These are phyloP conservation scores for Sapayoa aenigma DNA, from an alignment of 2,113 vertebrate species.

Conservation along the genomic window DNA sequence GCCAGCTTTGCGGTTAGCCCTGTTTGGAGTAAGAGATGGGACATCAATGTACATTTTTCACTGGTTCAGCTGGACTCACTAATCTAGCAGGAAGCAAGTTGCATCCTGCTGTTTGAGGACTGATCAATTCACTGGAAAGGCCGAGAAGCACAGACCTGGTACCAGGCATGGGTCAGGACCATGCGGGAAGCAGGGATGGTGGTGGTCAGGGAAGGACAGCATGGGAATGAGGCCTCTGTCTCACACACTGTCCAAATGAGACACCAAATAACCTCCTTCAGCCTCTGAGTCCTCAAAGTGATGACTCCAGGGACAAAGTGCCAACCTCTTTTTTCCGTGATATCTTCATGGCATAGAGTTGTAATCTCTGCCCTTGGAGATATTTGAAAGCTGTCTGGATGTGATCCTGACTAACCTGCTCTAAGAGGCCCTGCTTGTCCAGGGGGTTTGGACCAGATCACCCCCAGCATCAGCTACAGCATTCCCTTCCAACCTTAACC, in stretches of 20 bases:
- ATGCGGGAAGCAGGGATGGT: not conserved
- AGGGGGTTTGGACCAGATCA: not conserved
- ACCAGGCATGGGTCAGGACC: not conserved
- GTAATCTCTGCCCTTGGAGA: not conserved
- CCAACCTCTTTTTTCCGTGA: not conserved
- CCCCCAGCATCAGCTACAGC: not conserved
- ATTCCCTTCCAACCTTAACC: not conserved
- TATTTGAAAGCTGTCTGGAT: not conserved
- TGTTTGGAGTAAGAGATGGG: not conserved
- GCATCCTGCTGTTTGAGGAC: not conserved
- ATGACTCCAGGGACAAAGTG: not conserved
- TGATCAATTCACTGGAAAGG: not conserved
- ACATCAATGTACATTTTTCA: not conserved
- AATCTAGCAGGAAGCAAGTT: not conserved
- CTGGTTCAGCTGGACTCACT: not conserved
- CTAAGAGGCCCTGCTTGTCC: not conserved
- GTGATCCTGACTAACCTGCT: not conserved
- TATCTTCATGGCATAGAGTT: not conserved
- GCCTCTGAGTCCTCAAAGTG: not conserved
- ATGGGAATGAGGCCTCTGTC: not conserved
- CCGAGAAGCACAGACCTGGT: not conserved
- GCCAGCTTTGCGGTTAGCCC: not conserved
- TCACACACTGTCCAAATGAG: not conserved
- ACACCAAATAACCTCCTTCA: not conserved
- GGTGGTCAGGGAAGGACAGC: not conserved